Evolutionary conservation across 2,888 invertebrate genomes (phyloP), one percentile per base, ranked within the genome.

Genomic region (Halictus quadricinctus): DNA sequence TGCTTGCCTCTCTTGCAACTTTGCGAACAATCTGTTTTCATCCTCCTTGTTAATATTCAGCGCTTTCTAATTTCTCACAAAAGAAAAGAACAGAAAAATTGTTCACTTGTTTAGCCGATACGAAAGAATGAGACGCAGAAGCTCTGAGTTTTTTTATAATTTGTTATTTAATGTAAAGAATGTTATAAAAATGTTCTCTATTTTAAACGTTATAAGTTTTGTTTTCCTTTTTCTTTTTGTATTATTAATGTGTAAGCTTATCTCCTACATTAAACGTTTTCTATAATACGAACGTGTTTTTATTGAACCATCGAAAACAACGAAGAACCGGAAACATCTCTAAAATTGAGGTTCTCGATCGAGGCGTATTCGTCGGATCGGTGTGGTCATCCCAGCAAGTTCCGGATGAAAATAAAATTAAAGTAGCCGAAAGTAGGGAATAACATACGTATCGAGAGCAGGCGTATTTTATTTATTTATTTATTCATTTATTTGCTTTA

Each of bases 91-190:
- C 0, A 29, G 29, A 8, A 7, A 29, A 7, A 69, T 21, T 29
- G n/a, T 77, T 81, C 80, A 79, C 43, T n/a, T n/a, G 79, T 84
- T 76, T 72, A 84, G 90, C 88, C 88, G 83, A 83, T 78, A 78
- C 88, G 84, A 86, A 85, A 84, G 86, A 91, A 89, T 88, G 83
- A 80, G 89, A 83, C 90, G 86, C 88, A 91, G 83, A 90, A 88
- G 84, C 90, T 92, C 88, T 91, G 90, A 90, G 91, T 92, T 93
- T 93, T 64, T 94, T 94, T 93, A 94, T 94, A 93, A 94, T 94
- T 94, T 94, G 94, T 94, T 94, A 94, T 94, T 93, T 93, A 93
- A 94, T 94, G 91, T 93, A 93, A 93, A 91, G 90, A 91, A 93
- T 94, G 93, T 93, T 93, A 94, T 90, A 85, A 92, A 93, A 91